A percentile compares a stretch with the other conserved stretches of the same genome.
phyloP scores from a whole-genome alignment of 2,113 vertebrate genomes.

The Zapornia atra region DNA sequence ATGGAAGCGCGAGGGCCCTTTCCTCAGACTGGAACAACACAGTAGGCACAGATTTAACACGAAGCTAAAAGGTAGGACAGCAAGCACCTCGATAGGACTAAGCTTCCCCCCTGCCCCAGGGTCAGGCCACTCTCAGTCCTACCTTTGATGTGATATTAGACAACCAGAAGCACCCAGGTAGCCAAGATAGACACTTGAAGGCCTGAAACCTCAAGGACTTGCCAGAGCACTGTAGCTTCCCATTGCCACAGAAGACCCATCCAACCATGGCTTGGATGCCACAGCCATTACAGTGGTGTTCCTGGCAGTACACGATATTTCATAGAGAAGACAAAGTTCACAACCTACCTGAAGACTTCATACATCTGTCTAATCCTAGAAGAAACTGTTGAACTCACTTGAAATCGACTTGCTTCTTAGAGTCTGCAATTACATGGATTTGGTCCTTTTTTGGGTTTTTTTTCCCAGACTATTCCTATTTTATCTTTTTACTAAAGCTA shows the following conservation, averaged over 20 bases:
- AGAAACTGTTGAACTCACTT: not conserved
- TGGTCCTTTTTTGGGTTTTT: not conserved
- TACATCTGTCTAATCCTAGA: not conserved
- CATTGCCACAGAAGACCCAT: not conserved
- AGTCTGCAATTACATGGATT: not conserved
- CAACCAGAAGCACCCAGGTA: not conserved
- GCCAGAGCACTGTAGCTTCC: not conserved
- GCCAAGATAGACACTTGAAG: not conserved
- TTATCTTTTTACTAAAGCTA: not conserved
- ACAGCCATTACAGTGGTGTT: not conserved
- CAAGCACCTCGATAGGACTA: not conserved
- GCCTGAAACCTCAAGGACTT: not conserved
- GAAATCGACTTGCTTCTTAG: not conserved
- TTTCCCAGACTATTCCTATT: not conserved
- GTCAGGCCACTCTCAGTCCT: not conserved
- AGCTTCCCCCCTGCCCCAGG: rapidly evolving
- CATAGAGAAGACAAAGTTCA: not conserved
- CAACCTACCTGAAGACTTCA: not conserved
- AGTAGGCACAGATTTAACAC: not conserved
- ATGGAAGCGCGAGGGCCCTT: not conserved
- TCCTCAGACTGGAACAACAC: not conserved
- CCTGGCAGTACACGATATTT: not conserved
- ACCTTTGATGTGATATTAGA: not conserved
- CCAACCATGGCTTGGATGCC: not conserved
- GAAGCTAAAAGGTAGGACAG: not conserved